A percentile compares a stretch with the other conserved stretches of the same genome.
Conservation (phyloP, 37 sponge, comb jelly and placozoan species). For the Bolinopsis microptera region DNA sequence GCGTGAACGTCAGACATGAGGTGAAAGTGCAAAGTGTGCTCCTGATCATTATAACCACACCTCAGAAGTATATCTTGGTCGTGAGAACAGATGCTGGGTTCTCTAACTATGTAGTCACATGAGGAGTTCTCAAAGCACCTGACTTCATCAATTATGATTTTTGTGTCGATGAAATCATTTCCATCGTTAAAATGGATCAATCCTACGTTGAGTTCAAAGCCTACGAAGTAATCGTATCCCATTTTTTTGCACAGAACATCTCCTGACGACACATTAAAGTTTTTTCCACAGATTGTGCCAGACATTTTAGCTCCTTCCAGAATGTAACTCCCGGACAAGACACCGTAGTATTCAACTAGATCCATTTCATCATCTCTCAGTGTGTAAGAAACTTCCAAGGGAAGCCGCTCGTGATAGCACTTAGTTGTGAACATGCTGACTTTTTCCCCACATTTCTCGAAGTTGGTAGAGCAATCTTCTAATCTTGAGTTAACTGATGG, state of each 20-base stretch:
- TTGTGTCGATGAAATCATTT: background rate
- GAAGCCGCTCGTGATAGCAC: too few relatives aligned
- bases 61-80: background rate
- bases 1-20: background rate
- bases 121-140: background rate
- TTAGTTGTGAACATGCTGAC: too few relatives aligned
- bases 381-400: background rate
- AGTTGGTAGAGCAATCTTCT: too few relatives aligned
- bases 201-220: background rate
- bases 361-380: background rate
- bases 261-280: background rate
- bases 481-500: too few relatives aligned
- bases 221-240: background rate
- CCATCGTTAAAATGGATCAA: background rate
- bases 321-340: background rate
- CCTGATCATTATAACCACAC: background rate
- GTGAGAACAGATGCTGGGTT: background rate
- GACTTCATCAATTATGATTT: background rate
- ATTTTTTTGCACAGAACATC: background rate
- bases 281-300: background rate
- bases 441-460: too few relatives aligned
- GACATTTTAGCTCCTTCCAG: background rate
- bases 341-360: background rate
- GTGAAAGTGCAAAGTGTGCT: background rate
- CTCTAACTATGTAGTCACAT: background rate